Base-by-base conservation (phyloP, 2,113 vertebrate genomes). In the Anarrhichthys ocellatus region DNA sequence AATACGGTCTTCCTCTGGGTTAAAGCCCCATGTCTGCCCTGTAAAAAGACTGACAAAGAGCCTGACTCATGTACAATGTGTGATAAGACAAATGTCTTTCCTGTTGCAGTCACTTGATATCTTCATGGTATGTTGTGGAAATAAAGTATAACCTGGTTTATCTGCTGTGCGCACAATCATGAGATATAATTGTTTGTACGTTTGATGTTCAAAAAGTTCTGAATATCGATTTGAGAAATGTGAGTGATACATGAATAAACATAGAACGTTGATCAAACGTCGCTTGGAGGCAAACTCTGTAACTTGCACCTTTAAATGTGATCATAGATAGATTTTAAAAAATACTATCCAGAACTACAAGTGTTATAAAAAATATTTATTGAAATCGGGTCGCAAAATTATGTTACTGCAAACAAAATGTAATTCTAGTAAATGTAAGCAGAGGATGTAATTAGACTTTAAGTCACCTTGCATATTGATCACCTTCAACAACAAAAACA, bases 141-240 rank as follows among this genome's bases (percentile, higher is more conserved):
- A 83, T 88, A 74, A 92, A 93, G 48, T 93, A 90, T 91, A 89
- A 88, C 86, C 87, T 84, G 87, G 77, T 93, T 89, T 86, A 86
- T 91, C 82, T 80, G 81, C 58, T 83, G 87, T 92, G 90, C 79
- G 77, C 91, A 89, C 88, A 91, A 86, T 88, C 71, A 85, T 86
- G 77, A 52, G 66, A 73, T 80, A 71, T 83, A 46, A 44, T 80
- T 83, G 70, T 90, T 84, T 86, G 69, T 89, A 76, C 81, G 77
- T 87, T 84, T 85, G 69, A 75, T 73, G 56, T 81, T 70, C 63
- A 65, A 81, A 77, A 78, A 9, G 29, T 68, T 73, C 27, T 72
- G 73, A 78, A 59, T 82, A 83, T 82, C 8, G 40, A 27, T 84
- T 76, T 78, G 81, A 82, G 68, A 91, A 80, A 92, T 84, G 90